Evolutionary conservation across 2,888 invertebrate genomes (phyloP).

Genomic region (Lutraria lutraria): DNA sequence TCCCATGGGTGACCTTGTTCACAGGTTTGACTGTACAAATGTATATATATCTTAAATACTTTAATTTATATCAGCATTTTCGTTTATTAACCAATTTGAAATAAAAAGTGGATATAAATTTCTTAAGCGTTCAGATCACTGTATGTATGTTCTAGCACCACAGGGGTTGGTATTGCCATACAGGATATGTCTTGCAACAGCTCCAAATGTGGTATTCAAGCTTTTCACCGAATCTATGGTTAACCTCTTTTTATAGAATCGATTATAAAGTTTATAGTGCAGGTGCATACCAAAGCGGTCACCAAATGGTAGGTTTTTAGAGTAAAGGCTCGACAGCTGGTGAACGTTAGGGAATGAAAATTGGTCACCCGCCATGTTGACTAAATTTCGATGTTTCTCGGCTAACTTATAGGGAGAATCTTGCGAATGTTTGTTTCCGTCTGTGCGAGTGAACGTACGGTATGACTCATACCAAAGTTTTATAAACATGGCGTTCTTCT

Average conservation of each 20-base stretch:
- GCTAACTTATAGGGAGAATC: conserved; percentile 73
- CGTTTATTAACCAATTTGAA: neutral
- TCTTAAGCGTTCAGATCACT: neutral
- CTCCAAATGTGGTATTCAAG: conserved; percentile 72
- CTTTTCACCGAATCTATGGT: conserved; percentile 56
- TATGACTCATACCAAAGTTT: conserved; percentile 79
- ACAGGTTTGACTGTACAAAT: too few species aligned
- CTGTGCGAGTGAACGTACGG: conserved; percentile 67
- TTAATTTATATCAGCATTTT: neutral
- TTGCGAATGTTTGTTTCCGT: conserved; percentile 76
- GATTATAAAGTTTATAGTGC: conserved; percentile 55
- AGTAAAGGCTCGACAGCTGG: conserved; percentile 65
- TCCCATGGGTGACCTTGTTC: too few species aligned
- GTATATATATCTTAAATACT: too few species aligned
- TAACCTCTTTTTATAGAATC: conserved; percentile 46
- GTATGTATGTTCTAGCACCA: conserved; percentile 30
- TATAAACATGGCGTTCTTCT: conserved; percentile 75
- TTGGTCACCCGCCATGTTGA: conserved; percentile 71
- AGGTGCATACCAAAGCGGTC: conserved; percentile 81
- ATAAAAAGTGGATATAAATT: neutral
- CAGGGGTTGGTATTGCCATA: conserved; percentile 70
- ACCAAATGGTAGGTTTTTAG: conserved; percentile 69
- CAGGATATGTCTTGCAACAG: conserved; percentile 70
- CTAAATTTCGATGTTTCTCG: conserved; percentile 64
- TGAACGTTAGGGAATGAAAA: conserved; percentile 73